Percentiles rank a stretch among this genome's conserved stretches.
These are phyloP conservation scores for Clarias pachynema DNA, from an alignment of 2,797 vertebrate genomes.

Conservation along the genomic window DNA sequence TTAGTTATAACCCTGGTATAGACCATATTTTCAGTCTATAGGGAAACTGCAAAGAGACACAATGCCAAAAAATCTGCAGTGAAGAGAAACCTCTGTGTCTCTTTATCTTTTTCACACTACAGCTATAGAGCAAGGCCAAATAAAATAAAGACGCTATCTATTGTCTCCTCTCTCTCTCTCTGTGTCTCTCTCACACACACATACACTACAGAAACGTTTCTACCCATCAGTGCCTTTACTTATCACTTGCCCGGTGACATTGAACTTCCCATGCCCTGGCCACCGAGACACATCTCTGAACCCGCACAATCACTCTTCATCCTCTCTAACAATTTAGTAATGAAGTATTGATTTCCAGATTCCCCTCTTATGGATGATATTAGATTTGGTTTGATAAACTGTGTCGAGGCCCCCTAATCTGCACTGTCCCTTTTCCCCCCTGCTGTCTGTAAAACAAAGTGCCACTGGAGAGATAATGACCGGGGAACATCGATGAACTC, in stretches of 20 bases:
- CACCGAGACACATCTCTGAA: slow-evolving; percentile 85
- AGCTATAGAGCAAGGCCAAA: slow-evolving; percentile 75
- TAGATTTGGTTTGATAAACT: slow-evolving; percentile 99
- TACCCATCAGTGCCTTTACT: slow-evolving; percentile 80
- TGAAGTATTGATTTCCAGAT: slow-evolving; percentile 99
- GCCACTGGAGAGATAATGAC: slow-evolving; percentile 95
- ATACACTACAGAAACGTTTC: slow-evolving; percentile 78
- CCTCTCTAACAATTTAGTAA: slow-evolving; percentile 99
- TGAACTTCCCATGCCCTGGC: slow-evolving; percentile 88
- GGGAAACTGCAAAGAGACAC: background rate
- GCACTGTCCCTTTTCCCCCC: slow-evolving; percentile 74
- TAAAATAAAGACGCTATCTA: slow-evolving; percentile 77
- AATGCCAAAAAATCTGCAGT: slow-evolving; percentile 19
- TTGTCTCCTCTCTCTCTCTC: slow-evolving; percentile 70
- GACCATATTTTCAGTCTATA: background rate
- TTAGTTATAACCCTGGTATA: background rate
- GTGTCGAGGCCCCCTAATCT: slow-evolving; percentile 82
- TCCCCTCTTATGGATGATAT: slow-evolving; percentile 97
- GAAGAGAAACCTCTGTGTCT: slow-evolving; percentile 35
- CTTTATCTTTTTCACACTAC: slow-evolving; percentile 58
- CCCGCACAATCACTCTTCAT: slow-evolving; percentile 93
- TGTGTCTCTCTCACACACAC: slow-evolving; percentile 46
- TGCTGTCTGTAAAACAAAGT: slow-evolving; percentile 95
- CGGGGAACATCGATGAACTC: slow-evolving; percentile 91
- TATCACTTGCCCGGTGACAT: slow-evolving; percentile 83